These are phyloP conservation scores for Vicugna pacos DNA, from an alignment of 2,113 vertebrate genomes.

Conservation along the genomic window DNA sequence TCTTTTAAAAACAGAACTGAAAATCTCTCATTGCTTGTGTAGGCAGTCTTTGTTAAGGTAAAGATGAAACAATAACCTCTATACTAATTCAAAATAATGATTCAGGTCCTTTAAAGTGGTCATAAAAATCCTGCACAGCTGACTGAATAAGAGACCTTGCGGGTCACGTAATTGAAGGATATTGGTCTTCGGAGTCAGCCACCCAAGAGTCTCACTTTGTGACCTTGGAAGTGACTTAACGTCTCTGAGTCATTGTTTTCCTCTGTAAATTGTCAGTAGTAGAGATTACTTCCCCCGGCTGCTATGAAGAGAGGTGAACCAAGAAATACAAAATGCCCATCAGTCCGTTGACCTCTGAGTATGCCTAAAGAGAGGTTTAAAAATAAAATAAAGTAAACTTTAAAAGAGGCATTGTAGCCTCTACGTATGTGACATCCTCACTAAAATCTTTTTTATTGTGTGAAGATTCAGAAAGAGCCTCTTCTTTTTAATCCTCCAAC, in stretches of 20 bases:
- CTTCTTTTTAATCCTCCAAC: neutral
- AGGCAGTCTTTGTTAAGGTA: neutral
- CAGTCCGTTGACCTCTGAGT: neutral
- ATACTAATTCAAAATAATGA: conserved; percentile 43
- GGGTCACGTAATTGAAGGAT: neutral
- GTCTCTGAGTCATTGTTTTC: neutral
- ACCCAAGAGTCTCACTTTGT: neutral
- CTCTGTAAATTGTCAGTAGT: neutral
- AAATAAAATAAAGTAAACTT: neutral
- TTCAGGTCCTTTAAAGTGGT: neutral
- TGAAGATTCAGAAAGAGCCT: neutral
- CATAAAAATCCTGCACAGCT: conserved; percentile 1
- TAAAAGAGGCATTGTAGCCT: neutral
- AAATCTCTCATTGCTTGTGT: neutral
- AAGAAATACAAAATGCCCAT: neutral
- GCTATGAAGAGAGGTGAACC: neutral
- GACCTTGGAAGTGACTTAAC: neutral
- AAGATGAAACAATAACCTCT: conserved; percentile 6
- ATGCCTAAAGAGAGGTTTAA: neutral
- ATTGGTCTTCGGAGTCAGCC: neutral
- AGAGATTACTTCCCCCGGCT: neutral
- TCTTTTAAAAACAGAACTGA: neutral
- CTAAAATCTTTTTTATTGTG: neutral
- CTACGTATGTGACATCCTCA: neutral
- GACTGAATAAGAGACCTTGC: neutral